These are phyloP conservation scores for Ophion ventricosus DNA, from an alignment of 2,888 invertebrate species.

Conservation along the genomic window DNA sequence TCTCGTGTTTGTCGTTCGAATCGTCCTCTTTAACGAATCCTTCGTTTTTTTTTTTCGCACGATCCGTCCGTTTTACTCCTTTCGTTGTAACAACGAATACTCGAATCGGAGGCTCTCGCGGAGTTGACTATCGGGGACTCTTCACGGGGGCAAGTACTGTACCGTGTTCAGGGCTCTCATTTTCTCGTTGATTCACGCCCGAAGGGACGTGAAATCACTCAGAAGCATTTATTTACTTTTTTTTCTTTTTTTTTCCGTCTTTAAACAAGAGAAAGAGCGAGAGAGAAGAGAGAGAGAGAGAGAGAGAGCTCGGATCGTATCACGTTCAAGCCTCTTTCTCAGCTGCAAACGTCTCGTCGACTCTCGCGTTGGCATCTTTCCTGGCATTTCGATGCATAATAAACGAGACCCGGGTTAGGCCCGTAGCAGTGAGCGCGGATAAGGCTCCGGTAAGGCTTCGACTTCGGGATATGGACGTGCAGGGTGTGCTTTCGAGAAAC, in stretches of 20 bases:
- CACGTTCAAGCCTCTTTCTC: no score
- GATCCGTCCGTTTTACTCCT: no score
- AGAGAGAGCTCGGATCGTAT: slow-evolving; percentile 34
- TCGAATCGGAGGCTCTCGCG: slow-evolving; percentile 30
- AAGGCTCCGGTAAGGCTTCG: slow-evolving; percentile 12
- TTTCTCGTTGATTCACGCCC: slow-evolving; percentile 68
- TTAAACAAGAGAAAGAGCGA: no score
- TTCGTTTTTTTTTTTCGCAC: no score
- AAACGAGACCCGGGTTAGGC: slow-evolving; percentile 82
- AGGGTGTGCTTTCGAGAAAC: slow-evolving; percentile 25
- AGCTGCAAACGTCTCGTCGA: slow-evolving; percentile 81
- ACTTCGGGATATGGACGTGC: slow-evolving; percentile 43
- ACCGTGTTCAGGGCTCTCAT: slow-evolving; percentile 60
- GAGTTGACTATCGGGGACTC: slow-evolving; percentile 21
- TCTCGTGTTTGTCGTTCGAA: no score
- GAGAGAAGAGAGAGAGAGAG: slow-evolving; percentile 16
- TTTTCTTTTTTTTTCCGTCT: slow-evolving; percentile 61
- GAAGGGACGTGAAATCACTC: slow-evolving; percentile 82
- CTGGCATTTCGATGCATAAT: slow-evolving; percentile 83
- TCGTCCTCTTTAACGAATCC: no score
- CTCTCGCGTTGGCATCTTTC: slow-evolving; percentile 81
- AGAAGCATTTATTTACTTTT: slow-evolving; percentile 71
- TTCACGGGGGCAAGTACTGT: slow-evolving; percentile 15
- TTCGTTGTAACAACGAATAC: slow-evolving; percentile 33
- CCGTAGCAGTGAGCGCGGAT: slow-evolving; percentile 75